A percentile compares a stretch with the other conserved stretches of the same genome.
These are phyloP conservation scores for Ernsta delagoae DNA, from an alignment of 2,888 invertebrate genomes.

Conservation along the genomic window DNA sequence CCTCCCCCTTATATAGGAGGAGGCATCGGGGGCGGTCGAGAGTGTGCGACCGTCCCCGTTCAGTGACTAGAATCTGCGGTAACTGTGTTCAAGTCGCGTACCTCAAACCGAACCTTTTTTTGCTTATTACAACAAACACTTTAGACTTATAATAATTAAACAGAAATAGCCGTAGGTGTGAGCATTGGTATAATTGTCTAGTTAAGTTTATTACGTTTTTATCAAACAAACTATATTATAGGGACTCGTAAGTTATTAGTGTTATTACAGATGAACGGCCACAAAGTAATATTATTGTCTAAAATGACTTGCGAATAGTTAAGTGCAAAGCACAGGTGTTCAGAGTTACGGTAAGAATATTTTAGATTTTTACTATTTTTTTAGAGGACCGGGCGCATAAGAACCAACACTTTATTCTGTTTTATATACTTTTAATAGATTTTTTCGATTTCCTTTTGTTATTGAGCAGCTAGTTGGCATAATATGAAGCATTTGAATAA, in stretches of 20 bases:
- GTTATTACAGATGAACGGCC: neutral
- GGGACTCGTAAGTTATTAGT: too few species aligned
- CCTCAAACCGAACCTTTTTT: neutral
- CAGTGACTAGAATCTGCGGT: too few species aligned
- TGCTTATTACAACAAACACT: constrained; percentile 19
- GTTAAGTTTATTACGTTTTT: constrained; percentile 11
- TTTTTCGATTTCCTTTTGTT: too few species aligned
- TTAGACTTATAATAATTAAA: constrained; percentile 30
- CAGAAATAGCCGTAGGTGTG: constrained; percentile 20
- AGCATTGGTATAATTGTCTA: constrained; percentile 14
- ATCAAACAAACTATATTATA: constrained; percentile 4
- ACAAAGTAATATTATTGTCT: neutral
- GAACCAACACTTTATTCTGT: neutral
- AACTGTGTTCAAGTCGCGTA: neutral
- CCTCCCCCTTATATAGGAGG: too few species aligned
- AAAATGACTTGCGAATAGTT: neutral
- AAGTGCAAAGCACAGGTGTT: neutral
- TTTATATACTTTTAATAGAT: too few species aligned
- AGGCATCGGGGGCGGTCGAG: too few species aligned
- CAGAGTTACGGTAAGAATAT: neutral
- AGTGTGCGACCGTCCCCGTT: too few species aligned
- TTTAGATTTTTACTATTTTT: neutral
- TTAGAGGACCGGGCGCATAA: neutral
- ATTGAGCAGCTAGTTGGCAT: too few species aligned
- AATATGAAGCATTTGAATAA: too few species aligned